Percentiles rank a stretch among this genome's conserved stretches.
Conservation (phyloP, 2,888 invertebrate species). For the Eutolmus rufibarbis region DNA sequence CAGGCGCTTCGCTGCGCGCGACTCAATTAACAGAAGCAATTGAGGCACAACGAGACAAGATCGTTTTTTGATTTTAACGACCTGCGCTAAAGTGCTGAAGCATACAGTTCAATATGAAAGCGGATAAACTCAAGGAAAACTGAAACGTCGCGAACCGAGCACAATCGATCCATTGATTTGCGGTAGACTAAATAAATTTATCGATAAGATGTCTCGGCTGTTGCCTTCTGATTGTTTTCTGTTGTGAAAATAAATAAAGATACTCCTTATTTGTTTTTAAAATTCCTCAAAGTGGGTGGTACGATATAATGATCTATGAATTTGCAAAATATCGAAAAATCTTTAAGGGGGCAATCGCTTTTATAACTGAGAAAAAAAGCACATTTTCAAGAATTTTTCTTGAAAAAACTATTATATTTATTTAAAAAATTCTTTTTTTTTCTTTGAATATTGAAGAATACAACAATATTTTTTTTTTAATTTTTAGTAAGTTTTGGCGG, state of each 20-base stretch:
- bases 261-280: not conserved
- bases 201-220: not conserved
- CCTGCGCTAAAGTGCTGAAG: not conserved
- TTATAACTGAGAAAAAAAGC: too few relatives aligned
- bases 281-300: not conserved
- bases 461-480: too few relatives aligned
- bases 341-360: too few relatives aligned
- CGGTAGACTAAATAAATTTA: not conserved
- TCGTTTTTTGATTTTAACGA: not conserved
- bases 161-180: not conserved
- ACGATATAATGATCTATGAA: not conserved
- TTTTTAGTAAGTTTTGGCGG: too few relatives aligned
- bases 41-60: not conserved
- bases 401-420: too few relatives aligned
- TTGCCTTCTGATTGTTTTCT: not conserved
- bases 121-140: not conserved
- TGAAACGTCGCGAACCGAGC: not conserved
- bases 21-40: not conserved
- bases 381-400: too few relatives aligned
- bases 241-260: not conserved
- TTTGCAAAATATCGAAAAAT: not conserved
- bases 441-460: too few relatives aligned
- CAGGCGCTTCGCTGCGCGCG: not conserved
- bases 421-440: too few relatives aligned
- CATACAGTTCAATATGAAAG: not conserved